Percentiles rank a stretch among this genome's conserved stretches.
Conservation (phyloP, 2,888 invertebrate genomes). For the Tipula unca region DNA sequence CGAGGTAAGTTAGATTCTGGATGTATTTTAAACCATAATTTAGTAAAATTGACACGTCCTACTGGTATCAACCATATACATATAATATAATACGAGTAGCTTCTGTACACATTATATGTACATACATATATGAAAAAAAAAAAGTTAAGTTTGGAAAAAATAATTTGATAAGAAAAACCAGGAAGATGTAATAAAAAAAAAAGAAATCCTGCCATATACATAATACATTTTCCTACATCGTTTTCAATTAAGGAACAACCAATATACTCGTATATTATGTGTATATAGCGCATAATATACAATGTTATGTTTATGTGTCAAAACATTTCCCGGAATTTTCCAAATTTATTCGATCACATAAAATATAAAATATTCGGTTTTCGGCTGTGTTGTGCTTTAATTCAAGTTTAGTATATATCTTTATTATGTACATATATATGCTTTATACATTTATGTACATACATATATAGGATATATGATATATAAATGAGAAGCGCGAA, state of each 20-base stretch:
- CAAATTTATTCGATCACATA: background rate
- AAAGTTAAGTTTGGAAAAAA: too few relatives aligned
- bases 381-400: background rate
- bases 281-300: background rate
- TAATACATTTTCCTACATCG: background rate
- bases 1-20: background rate
- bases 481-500: background rate
- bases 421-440: background rate
- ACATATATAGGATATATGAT: background rate
- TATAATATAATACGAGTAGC: background rate
- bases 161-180: too few relatives aligned
- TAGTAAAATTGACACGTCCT: background rate
- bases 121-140: too few relatives aligned
- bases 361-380: background rate
- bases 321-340: background rate
- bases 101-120: background rate
- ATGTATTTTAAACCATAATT: background rate
- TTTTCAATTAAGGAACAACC: background rate
- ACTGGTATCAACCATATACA: background rate
- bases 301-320: background rate
- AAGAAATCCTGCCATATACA: too few relatives aligned
- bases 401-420: background rate
- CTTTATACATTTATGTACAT: background rate
- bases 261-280: too few relatives aligned
- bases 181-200: too few relatives aligned